Percentiles rank a stretch among this genome's conserved stretches.
Conservation (phyloP, 2,113 vertebrate species). For the Sterna hirundo region DNA sequence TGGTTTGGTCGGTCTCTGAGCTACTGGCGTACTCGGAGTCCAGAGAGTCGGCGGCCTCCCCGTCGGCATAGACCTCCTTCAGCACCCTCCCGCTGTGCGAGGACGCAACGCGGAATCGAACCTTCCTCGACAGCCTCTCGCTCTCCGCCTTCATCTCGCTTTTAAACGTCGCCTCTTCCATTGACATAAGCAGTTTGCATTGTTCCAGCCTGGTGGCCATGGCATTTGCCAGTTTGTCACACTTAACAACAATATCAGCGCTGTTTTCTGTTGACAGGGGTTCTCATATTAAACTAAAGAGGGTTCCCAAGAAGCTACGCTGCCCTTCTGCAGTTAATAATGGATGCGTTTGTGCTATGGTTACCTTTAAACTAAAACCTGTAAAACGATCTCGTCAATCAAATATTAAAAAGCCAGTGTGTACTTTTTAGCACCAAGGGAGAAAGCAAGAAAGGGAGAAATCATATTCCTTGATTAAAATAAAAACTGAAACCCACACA, state of each 20-base stretch:
- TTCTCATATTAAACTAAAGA: constrained; percentile 65
- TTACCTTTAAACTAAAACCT: constrained; percentile 92
- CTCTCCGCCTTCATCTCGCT: constrained; percentile 62
- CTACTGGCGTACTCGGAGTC: constrained; percentile 90
- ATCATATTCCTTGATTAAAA: not conserved
- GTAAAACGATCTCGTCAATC: constrained; percentile 81
- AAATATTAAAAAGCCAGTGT: constrained; percentile 84
- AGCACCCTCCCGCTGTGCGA: constrained; percentile 92
- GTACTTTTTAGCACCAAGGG: constrained; percentile 43
- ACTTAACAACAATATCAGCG: constrained; percentile 43
- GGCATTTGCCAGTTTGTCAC: constrained; percentile 51
- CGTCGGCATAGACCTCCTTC: constrained; percentile 92
- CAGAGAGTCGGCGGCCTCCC: constrained; percentile 82
- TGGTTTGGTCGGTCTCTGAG: constrained; percentile 85
- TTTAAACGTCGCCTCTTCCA: constrained; percentile 76
- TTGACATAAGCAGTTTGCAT: constrained; percentile 76
- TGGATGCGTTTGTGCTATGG: constrained; percentile 88
- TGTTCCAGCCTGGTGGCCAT: constrained; percentile 56
- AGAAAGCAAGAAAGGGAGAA: not conserved
- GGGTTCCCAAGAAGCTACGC: constrained; percentile 73
- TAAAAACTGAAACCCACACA: not conserved
- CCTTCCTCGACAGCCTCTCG: constrained; percentile 83
- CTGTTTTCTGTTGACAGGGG: constrained; percentile 62
- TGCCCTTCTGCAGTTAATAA: constrained; percentile 84
- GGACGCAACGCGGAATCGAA: constrained; percentile 93